phyloP scores from a whole-genome alignment of 2,797 vertebrate species.

The Spinus pinus region DNA sequence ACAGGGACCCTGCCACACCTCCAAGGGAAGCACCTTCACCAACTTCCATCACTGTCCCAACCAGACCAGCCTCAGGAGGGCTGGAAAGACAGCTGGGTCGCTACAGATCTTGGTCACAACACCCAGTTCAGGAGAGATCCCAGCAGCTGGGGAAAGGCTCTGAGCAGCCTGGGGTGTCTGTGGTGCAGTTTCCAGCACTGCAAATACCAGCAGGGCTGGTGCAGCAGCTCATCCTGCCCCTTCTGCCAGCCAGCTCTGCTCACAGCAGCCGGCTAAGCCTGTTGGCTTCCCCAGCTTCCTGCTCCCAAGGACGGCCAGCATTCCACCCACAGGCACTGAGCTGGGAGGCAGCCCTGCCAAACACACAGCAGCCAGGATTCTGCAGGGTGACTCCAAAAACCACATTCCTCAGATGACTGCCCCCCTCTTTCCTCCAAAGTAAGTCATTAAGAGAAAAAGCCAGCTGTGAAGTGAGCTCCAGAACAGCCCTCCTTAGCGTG shows the following conservation, averaged over 20 bases:
- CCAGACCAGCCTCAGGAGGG: not conserved
- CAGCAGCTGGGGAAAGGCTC: not conserved
- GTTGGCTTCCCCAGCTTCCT: not conserved
- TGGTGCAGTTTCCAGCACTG: not conserved
- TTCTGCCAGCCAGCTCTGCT: not conserved
- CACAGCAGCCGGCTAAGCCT: not conserved
- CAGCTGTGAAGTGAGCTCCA: slow-evolving; percentile 23
- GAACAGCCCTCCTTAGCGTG: not conserved
- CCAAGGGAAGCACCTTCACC: not conserved
- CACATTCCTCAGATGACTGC: slow-evolving; percentile 2
- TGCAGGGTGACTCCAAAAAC: not conserved
- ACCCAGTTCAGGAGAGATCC: not conserved
- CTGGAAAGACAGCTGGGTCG: not conserved
- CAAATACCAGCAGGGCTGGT: not conserved
- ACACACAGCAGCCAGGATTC: not conserved
- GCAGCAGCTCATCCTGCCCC: not conserved
- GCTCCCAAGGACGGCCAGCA: not conserved
- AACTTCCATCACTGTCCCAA: not conserved
- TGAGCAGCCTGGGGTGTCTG: not conserved
- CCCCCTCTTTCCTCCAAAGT: not conserved
- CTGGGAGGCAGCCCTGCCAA: not conserved
- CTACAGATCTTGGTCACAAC: not conserved
- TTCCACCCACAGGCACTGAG: not conserved
- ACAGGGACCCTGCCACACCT: not conserved
- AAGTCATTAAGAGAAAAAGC: not conserved